Evolutionary conservation across 2,113 vertebrate genomes (phyloP), one percentile per base, ranked within the genome.

Genomic region (Takifugu bimaculatus): DNA sequence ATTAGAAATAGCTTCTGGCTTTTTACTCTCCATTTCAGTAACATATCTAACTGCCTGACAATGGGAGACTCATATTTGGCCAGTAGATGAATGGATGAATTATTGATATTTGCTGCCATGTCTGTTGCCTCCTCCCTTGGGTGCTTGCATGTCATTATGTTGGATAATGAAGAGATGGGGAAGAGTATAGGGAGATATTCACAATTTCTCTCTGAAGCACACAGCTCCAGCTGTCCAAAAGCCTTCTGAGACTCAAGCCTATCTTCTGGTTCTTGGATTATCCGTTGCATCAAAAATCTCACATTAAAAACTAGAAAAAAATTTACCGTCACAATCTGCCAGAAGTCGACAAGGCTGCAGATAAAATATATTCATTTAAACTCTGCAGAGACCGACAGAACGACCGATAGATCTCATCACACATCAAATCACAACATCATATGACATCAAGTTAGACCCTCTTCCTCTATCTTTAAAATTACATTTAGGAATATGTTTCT

Each of bases 21-120:
- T 50, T 72, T 77, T 76, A 71, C 63, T 70, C 68, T 66, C 70
- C 68, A 48, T 78, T 77, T 77, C 63, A 69, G 57, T 39, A 48
- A 28, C 75, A 54, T 10, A 68, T 77, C 60, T 50, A 72, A 78
- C 50, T 2, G 65, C 57, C 69, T 72, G 71, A 80, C 65, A 76
- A 78, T 63, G 42, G 51, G 1, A 6, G 62, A 72, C 72, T 57
- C 60, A 49, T 79, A 73, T 81, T 85, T 83, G 80, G 80, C 81
- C 75, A 78, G 44, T 74, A 70, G 76, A 77, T 76, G 74, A 83
- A 69, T 3, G 5, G 68, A 79, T 83, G 72, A 80, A 86, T 86
- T 80, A 86, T 86, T 84, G 82, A 84, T 75, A 35, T 47, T 10
- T 51, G 14, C 70, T 42, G 68, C 70, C 65, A 48, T 70, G 62